phyloP scores from a whole-genome alignment of 2,797 vertebrate species.

The Crax fasciolata region DNA sequence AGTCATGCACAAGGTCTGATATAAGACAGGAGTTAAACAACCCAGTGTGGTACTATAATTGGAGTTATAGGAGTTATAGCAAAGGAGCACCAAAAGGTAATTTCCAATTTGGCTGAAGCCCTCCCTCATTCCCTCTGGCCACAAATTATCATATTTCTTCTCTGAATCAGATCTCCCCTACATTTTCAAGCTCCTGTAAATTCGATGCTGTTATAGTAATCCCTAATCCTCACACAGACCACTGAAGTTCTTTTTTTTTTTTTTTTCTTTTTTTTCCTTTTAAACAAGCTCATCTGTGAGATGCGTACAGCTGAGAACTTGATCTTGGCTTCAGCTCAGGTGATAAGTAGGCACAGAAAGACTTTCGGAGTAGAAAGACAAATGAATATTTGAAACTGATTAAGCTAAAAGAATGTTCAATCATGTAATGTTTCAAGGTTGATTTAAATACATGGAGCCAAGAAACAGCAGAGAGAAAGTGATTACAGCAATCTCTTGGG shows the following conservation, averaged over 20 bases:
- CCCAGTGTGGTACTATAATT: slow-evolving; percentile 65
- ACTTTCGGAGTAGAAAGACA: slow-evolving; percentile 44
- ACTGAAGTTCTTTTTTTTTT: slow-evolving; percentile 55
- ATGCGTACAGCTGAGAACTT: slow-evolving; percentile 53
- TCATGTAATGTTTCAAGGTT: not conserved
- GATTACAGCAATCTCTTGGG: not conserved
- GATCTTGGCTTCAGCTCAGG: slow-evolving; percentile 59
- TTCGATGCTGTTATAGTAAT: slow-evolving; percentile 38
- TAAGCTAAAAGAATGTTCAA: slow-evolving; percentile 49
- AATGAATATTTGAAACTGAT: slow-evolving; percentile 76
- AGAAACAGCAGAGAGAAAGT: not conserved
- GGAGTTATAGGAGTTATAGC: slow-evolving; percentile 62
- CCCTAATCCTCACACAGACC: slow-evolving; percentile 51
- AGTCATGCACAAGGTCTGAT: slow-evolving; percentile 30
- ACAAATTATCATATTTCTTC: slow-evolving; percentile 78
- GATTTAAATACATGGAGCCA: not conserved
- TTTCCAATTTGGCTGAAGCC: slow-evolving; percentile 74
- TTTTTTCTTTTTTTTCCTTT: slow-evolving; percentile 58
- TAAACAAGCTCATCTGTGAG: slow-evolving; percentile 64
- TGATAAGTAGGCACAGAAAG: slow-evolving; percentile 67
- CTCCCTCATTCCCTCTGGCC: slow-evolving; percentile 58
- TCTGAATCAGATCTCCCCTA: slow-evolving; percentile 59
- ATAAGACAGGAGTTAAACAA: slow-evolving; percentile 46
- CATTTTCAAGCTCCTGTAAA: slow-evolving; percentile 42
- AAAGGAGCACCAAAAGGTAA: slow-evolving; percentile 69